Conservation (phyloP, 2,888 invertebrate species). For the Arctia plantaginis region DNA sequence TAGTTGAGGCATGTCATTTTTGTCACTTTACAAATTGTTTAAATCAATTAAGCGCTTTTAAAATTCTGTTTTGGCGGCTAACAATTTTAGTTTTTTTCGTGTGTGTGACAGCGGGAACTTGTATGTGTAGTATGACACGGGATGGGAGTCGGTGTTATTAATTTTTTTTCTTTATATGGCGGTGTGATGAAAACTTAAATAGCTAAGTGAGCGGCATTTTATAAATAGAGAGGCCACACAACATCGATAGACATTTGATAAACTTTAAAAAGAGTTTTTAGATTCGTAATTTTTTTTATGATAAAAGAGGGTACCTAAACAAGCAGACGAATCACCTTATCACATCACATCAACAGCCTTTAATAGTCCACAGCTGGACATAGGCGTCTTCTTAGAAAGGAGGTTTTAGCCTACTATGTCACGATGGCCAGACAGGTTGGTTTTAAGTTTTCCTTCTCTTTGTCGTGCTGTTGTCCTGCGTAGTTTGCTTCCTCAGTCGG, state of each 20-base stretch:
- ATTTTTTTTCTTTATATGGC: conserved; percentile 7
- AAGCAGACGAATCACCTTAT: too few species aligned
- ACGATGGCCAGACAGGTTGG: too few species aligned
- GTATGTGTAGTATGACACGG: conserved; percentile 33
- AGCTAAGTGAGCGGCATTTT: neutral
- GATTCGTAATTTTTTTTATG: too few species aligned
- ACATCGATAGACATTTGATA: neutral
- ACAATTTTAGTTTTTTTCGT: conserved; percentile 43
- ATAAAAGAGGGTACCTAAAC: too few species aligned
- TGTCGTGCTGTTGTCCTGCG: too few species aligned
- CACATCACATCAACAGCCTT: too few species aligned
- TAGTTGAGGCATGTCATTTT: conserved; percentile 57
- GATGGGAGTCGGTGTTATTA: conserved; percentile 11
- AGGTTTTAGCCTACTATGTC: too few species aligned
- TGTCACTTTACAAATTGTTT: conserved; percentile 60
- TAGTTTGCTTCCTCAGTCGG: too few species aligned
- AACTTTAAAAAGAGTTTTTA: too few species aligned
- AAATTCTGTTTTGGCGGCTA: conserved; percentile 55
- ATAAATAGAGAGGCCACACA: neutral
- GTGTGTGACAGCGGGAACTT: conserved; percentile 21
- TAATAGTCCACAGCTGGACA: too few species aligned
- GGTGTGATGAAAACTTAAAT: neutral
- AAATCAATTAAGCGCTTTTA: conserved; percentile 60
- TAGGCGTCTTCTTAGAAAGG: too few species aligned
- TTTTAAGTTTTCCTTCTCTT: too few species aligned